phyloP scores from a whole-genome alignment of 2,888 invertebrate genomes.

The Acrocyrtus sp. region DNA sequence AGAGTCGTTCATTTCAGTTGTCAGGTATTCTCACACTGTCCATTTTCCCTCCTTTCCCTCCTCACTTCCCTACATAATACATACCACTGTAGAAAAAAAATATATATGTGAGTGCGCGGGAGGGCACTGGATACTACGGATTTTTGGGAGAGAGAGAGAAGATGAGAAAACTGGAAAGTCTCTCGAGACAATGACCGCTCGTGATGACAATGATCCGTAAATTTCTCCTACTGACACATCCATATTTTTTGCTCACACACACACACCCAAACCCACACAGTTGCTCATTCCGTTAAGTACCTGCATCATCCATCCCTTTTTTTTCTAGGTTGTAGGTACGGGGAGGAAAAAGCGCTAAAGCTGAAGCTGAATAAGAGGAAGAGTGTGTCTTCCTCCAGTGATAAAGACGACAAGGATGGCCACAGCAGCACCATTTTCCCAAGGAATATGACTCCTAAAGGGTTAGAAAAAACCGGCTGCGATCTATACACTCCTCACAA shows the following conservation, averaged over 20 bases:
- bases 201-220: slow-evolving; percentile 45
- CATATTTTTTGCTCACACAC: slow-evolving; percentile 22
- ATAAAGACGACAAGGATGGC: not conserved
- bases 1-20: slow-evolving; percentile 22
- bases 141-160: not conserved
- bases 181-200: slow-evolving; percentile 41
- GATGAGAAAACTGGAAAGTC: slow-evolving; percentile 12
- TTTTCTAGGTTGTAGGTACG: not conserved
- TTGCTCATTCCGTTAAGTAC: not conserved
- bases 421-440: not conserved
- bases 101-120: too few species aligned
- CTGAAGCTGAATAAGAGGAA: slow-evolving; percentile 8
- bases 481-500: too few species aligned
- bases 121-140: too few species aligned
- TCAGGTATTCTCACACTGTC: slow-evolving; percentile 22
- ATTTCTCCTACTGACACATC: slow-evolving; percentile 35
- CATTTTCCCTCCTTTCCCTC: too few species aligned
- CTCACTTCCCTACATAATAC: too few species aligned
- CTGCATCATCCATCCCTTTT: not conserved
- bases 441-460: slow-evolving; percentile 11
- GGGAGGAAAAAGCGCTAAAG: slow-evolving; percentile 16
- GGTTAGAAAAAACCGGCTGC: too few species aligned
- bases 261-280: too few species aligned
- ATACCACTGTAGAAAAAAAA: too few species aligned
- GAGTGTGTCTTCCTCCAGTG: slow-evolving; percentile 1